Conservation (phyloP, 1,140 invertebrate species). For the Venustaconcha ellipsiformis region DNA sequence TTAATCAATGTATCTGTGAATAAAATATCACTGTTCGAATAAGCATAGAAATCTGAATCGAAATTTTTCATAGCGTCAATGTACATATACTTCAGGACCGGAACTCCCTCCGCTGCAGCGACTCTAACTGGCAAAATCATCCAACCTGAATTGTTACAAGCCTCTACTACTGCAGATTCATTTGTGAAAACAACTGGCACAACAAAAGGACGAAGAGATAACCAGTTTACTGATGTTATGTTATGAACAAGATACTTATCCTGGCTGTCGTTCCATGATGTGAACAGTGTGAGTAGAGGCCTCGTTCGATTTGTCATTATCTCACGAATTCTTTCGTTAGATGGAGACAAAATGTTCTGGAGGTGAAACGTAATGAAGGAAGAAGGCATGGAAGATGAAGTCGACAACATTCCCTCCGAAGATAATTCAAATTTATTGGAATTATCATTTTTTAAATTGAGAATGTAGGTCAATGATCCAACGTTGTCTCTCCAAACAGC, state of each 20-base stretch:
- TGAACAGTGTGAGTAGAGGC: slow-evolving; percentile 40
- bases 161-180: slow-evolving; percentile 11
- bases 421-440: no score
- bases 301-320: neutral
- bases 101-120: slow-evolving; percentile 32
- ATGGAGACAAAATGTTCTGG: no score
- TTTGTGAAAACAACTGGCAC: slow-evolving; percentile 41
- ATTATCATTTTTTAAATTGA: slow-evolving; percentile 4
- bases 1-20: slow-evolving; percentile 36
- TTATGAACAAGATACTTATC: slow-evolving; percentile 39
- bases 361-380: no score
- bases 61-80: slow-evolving; percentile 33
- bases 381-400: no score
- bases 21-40: slow-evolving; percentile 46
- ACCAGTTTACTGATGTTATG: slow-evolving; percentile 43
- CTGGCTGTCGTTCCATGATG: slow-evolving; percentile 28
- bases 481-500: slow-evolving; percentile 24
- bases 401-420: no score
- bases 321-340: no score
- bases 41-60: slow-evolving; percentile 40
- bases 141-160: slow-evolving; percentile 25
- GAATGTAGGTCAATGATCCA: slow-evolving; percentile 22
- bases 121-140: slow-evolving; percentile 18
- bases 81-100: slow-evolving; percentile 48
- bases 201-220: slow-evolving; percentile 32